Percentiles rank a stretch among this genome's conserved stretches.
These are phyloP conservation scores for Pinna nobilis DNA, from an alignment of 1,140 invertebrate genomes.

Conservation along the genomic window DNA sequence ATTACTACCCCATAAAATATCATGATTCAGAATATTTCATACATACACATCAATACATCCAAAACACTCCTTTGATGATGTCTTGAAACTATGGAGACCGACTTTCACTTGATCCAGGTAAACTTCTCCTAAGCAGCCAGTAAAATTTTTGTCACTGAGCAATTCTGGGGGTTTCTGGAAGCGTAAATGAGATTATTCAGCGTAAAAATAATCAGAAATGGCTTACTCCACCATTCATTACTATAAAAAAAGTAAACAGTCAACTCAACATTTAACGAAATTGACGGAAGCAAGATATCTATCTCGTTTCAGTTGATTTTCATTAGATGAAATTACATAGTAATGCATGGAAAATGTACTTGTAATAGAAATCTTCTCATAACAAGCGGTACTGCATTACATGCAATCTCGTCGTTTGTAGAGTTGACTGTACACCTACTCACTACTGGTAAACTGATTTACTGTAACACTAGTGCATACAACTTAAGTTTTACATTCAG, in stretches of 20 bases:
- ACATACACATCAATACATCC: conserved; percentile 79
- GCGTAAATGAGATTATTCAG: not conserved
- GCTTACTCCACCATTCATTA: not conserved
- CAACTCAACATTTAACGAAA: too few relatives aligned
- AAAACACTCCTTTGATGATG: conserved; percentile 70
- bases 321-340: too few relatives aligned
- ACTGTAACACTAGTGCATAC: too few relatives aligned
- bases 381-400: too few relatives aligned
- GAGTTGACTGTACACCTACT: too few relatives aligned
- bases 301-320: too few relatives aligned
- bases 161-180: conserved; percentile 71
- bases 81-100: conserved; percentile 92
- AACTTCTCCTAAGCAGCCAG: conserved; percentile 87
- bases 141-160: conserved; percentile 70
- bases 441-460: too few relatives aligned
- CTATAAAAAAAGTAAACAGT: not conserved
- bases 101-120: conserved; percentile 85
- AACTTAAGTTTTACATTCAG: too few relatives aligned
- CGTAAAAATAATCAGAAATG: not conserved
- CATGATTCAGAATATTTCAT: not conserved
- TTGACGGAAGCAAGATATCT: too few relatives aligned
- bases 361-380: too few relatives aligned
- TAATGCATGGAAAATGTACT: too few relatives aligned
- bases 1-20: not conserved
- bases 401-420: too few relatives aligned